These are phyloP conservation scores for Heloderma charlesbogerti DNA, from an alignment of 2,113 vertebrate genomes.

Conservation along the genomic window DNA sequence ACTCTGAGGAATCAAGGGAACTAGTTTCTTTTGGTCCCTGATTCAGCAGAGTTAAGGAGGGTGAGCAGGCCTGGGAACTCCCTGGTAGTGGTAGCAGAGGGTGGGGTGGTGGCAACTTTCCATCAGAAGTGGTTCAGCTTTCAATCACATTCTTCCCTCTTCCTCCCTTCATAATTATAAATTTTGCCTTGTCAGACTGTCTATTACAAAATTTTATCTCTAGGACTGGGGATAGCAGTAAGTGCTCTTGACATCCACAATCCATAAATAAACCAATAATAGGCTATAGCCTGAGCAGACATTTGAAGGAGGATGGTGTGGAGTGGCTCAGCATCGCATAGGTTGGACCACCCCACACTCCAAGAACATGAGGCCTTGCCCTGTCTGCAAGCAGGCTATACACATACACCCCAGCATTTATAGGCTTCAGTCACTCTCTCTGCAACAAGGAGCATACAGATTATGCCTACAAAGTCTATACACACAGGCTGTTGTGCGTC, in stretches of 20 bases:
- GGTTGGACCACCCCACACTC: not conserved
- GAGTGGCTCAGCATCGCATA: not conserved
- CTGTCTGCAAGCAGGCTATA: not conserved
- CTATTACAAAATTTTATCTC: conserved; percentile 13
- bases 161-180: conserved; percentile 14
- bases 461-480: not conserved
- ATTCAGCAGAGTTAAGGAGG: too few relatives aligned
- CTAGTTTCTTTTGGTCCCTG: too few relatives aligned
- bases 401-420: not conserved
- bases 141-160: too few relatives aligned
- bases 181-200: conserved; percentile 43
- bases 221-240: not conserved
- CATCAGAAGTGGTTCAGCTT: too few relatives aligned
- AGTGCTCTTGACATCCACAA: not conserved
- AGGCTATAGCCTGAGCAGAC: not conserved
- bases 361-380: not conserved
- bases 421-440: not conserved
- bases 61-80: too few relatives aligned
- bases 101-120: too few relatives aligned
- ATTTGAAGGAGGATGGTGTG: not conserved
- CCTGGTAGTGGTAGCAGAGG: too few relatives aligned
- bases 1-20: too few relatives aligned
- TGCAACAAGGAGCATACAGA: not conserved
- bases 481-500: not conserved
- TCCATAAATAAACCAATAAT: conserved; percentile 11